Evolutionary conservation across 2,888 invertebrate species (phyloP), one percentile per base, ranked within the genome.

Genomic region (Selenia dentaria): DNA sequence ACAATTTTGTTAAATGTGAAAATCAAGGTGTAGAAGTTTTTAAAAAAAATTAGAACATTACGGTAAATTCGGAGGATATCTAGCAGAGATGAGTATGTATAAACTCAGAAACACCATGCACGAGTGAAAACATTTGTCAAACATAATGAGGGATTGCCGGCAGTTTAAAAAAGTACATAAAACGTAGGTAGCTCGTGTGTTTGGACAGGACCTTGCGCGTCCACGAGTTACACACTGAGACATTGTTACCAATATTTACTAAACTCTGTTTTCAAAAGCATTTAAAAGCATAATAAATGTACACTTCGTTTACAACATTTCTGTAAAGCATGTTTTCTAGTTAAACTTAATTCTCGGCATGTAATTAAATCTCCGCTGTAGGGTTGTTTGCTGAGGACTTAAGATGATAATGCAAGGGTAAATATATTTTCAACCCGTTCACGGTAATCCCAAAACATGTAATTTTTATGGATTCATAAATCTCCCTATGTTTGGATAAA

Each of bases 351-450:
- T 69, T 62, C 47, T 35, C 51, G 61, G 57, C 58, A 54, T 62
- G 65, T 77, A 77, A 80, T 82, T 77, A 78, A 74, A 72, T 64
- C 67, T 57, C 54, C 62, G 64, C 58, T 67, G 64, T 62, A 59
- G 64, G 67, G 60, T 62, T 79, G 76, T 79, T 82, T 81, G 70
- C 58, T 65, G 48, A 76, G 74, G 76, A 70, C 71, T 73, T 67
- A 62, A 64, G 71, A 70, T 64, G 70, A 70, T 73, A 73, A 74
- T 76, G 65, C 67, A 61, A 58, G 60, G 51, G 73, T 67, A 76
- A 77, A 78, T 71, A 76, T 71, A 75, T 76, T 72, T 75, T 67
- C 60, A 67, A 64, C 63, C 16, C 16, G 16, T 16, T 16, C 4
- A 16, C 2, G 16, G 2, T 16, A 16, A 16, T n/a, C n/a, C n/a